phyloP scores from a whole-genome alignment of 1,140 invertebrate species.

The Dryas iulia region DNA sequence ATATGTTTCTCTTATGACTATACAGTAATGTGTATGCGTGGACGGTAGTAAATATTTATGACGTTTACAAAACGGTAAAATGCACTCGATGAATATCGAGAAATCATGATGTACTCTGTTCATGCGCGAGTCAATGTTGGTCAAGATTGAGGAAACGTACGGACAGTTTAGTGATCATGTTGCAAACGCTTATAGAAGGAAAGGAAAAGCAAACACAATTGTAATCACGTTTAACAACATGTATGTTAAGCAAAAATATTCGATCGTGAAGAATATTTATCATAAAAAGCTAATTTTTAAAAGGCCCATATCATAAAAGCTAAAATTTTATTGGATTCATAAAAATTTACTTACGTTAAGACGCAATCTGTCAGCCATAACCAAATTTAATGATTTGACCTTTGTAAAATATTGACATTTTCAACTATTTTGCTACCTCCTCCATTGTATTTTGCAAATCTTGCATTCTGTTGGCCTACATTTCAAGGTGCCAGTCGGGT shows the following conservation, averaged over 20 bases:
- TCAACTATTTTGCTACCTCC: not conserved
- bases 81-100: slow-evolving; percentile 28
- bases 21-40: slow-evolving; percentile 15
- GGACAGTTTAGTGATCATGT: not conserved
- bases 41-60: slow-evolving; percentile 29
- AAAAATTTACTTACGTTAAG: not conserved
- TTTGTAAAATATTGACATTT: not conserved
- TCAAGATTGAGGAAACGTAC: not conserved
- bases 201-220: not conserved
- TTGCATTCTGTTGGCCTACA: not conserved
- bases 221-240: too few species aligned
- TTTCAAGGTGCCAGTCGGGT: not conserved
- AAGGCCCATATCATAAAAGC: not conserved
- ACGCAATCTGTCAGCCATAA: not conserved
- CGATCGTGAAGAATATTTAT: too few species aligned
- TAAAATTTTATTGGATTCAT: not conserved
- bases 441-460: not conserved
- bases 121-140: slow-evolving; percentile 11
- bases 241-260: too few species aligned
- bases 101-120: slow-evolving; percentile 22
- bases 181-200: not conserved
- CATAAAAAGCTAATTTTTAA: not conserved
- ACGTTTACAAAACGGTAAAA: slow-evolving; percentile 27
- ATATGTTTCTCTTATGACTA: slow-evolving; percentile 12
- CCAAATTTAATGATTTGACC: not conserved